These are phyloP conservation scores for Otolemur garnettii DNA, from an alignment of 2,113 vertebrate genomes.

Conservation along the genomic window DNA sequence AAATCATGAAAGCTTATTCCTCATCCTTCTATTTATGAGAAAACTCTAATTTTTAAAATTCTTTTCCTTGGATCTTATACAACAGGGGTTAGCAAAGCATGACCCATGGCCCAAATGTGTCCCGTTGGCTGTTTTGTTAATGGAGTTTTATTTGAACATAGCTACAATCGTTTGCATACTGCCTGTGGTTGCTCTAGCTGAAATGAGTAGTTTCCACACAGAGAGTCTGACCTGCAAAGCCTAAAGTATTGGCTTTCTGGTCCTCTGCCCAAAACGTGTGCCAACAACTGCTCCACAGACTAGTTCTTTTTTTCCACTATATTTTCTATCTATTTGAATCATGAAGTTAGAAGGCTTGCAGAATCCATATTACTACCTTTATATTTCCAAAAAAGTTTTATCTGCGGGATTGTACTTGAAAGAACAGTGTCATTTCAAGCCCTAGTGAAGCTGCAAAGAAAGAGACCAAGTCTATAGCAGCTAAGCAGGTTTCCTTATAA, in stretches of 20 bases:
- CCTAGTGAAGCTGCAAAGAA: neutral
- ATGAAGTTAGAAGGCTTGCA: neutral
- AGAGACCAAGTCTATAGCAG: neutral
- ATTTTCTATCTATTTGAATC: constrained; percentile 1
- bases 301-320: neutral
- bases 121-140: neutral
- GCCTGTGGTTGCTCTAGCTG: accelerated
- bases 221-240: neutral
- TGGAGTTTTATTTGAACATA: constrained; percentile 26
- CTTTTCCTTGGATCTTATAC: constrained; percentile 61
- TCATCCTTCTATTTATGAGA: constrained; percentile 72
- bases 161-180: neutral
- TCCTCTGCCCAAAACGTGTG: neutral
- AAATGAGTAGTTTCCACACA: neutral
- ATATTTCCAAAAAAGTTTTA: neutral
- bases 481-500: neutral
- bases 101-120: neutral
- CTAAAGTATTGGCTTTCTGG: neutral
- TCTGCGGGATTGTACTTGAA: neutral
- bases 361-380: neutral
- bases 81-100: neutral
- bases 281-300: neutral
- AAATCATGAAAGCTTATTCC: constrained; percentile 76
- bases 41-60: constrained; percentile 65
- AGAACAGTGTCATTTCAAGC: neutral